Conservation (phyloP, 2,888 invertebrate species). For the Formica aserva region DNA sequence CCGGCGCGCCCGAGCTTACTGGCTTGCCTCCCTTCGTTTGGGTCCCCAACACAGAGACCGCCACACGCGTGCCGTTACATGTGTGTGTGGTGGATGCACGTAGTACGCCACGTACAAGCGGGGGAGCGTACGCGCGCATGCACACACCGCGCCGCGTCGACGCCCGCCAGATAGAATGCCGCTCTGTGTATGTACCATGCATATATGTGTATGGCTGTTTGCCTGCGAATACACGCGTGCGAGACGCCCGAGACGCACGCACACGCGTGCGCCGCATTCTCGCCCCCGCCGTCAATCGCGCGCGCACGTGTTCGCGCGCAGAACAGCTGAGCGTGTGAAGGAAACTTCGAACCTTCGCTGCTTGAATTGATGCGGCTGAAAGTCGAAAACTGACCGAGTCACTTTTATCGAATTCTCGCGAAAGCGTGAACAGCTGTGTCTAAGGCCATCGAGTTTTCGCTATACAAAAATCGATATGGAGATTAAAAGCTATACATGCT, state of each 20-base stretch:
- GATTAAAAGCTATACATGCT: background rate
- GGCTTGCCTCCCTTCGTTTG: constrained; percentile 85
- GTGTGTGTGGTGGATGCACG: constrained; percentile 62
- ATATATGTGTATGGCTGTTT: background rate
- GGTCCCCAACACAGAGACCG: constrained; percentile 81
- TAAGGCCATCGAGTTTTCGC: background rate
- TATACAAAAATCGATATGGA: background rate
- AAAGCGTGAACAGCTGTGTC: background rate
- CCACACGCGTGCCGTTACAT: constrained; percentile 60
- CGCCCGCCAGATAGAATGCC: constrained; percentile 49
- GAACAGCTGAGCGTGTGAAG: constrained; percentile 83
- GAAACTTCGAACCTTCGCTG: constrained; percentile 56
- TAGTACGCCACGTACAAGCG: constrained; percentile 55
- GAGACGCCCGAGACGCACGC: constrained; percentile 28
- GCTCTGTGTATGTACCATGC: background rate
- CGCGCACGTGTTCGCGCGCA: constrained; percentile 85
- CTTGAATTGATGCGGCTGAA: background rate
- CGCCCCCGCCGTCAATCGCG: constrained; percentile 77
- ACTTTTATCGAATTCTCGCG: constrained; percentile 22
- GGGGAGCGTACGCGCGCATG: constrained; percentile 70
- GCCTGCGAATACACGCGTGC: constrained; percentile 26
- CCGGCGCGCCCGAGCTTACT: constrained; percentile 85
- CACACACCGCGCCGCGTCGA: constrained; percentile 54
- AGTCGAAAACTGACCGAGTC: constrained; percentile 35
- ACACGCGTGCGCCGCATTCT: constrained; percentile 40